Evolutionary conservation across 2,797 vertebrate species (phyloP).

Genomic region (Hoplostethus atlanticus): DNA sequence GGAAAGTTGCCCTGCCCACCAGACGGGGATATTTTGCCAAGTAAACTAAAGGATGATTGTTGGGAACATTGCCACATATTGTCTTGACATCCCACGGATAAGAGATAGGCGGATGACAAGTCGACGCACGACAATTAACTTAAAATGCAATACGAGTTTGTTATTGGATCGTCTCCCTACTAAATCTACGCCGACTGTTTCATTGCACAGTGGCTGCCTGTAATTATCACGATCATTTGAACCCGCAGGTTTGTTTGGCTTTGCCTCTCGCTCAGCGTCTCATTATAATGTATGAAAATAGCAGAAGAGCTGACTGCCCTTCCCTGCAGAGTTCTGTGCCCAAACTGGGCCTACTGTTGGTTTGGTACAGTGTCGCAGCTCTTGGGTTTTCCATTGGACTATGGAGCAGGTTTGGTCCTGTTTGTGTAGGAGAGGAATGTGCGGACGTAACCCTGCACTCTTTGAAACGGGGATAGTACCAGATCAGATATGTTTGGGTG

Average conservation of each 20-base stretch:
- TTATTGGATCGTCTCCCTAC: conserved; percentile 34
- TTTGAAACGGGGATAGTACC: conserved; percentile 58
- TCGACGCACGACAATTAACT: conserved; percentile 27
- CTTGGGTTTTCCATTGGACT: conserved; percentile 69
- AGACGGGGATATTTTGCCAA: conserved; percentile 35
- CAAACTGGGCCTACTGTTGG: background rate
- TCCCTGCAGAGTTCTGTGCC: background rate
- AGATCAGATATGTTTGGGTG: conserved; percentile 14
- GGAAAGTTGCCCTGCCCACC: conserved; percentile 46
- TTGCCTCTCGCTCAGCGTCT: conserved; percentile 34
- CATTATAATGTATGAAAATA: conserved; percentile 36
- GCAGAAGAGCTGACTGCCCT: conserved; percentile 17
- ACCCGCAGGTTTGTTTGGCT: conserved; percentile 37
- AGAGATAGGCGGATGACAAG: conserved; percentile 50
- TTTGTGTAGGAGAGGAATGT: conserved; percentile 56
- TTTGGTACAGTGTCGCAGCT: conserved; percentile 7
- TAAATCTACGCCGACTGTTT: conserved; percentile 50
- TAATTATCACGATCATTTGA: conserved; percentile 32
- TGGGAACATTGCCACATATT: conserved; percentile 51
- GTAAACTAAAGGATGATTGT: conserved; percentile 56
- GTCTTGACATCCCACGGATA: conserved; percentile 27
- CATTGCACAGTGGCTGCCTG: no score
- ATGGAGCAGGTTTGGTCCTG: conserved; percentile 57
- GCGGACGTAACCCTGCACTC: conserved; percentile 51
- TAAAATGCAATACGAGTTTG: conserved; percentile 37